These are phyloP conservation scores for Ormia ochracea DNA, from an alignment of 2,888 invertebrate species.

Conservation along the genomic window DNA sequence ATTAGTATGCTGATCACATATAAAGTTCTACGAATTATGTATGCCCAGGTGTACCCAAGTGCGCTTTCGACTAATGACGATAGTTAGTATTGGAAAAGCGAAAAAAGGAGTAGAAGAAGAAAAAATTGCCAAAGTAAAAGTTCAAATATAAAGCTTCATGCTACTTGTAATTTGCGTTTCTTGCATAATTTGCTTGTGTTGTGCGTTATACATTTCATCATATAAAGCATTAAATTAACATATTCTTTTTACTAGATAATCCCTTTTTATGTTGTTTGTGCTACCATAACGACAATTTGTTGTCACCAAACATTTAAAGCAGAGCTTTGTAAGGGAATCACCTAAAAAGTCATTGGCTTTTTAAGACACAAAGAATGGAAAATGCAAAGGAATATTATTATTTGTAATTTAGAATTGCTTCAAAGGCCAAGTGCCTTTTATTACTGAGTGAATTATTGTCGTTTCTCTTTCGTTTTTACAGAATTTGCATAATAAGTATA, in stretches of 20 bases:
- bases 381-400: not conserved
- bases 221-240: constrained; percentile 18
- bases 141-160: no score
- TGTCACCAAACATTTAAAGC: constrained; percentile 31
- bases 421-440: constrained; percentile 15
- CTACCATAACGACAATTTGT: constrained; percentile 47
- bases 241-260: constrained; percentile 20
- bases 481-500: constrained; percentile 52
- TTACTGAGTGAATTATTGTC: constrained; percentile 3
- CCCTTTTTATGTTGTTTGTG: constrained; percentile 28
- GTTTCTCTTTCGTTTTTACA: constrained; percentile 25
- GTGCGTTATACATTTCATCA: not conserved
- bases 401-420: not conserved
- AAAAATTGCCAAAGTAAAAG: not conserved
- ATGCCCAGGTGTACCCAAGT: no score
- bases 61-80: no score
- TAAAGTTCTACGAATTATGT: no score
- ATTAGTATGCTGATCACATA: no score
- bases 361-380: constrained; percentile 27
- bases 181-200: not conserved
- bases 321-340: constrained; percentile 39
- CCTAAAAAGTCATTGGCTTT: constrained; percentile 59
- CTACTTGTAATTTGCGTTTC: not conserved
- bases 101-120: no score
- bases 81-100: no score